Evolutionary conservation across 2,888 invertebrate genomes (phyloP), one percentile per base, ranked within the genome.

Genomic region (Lepidonotus clava): DNA sequence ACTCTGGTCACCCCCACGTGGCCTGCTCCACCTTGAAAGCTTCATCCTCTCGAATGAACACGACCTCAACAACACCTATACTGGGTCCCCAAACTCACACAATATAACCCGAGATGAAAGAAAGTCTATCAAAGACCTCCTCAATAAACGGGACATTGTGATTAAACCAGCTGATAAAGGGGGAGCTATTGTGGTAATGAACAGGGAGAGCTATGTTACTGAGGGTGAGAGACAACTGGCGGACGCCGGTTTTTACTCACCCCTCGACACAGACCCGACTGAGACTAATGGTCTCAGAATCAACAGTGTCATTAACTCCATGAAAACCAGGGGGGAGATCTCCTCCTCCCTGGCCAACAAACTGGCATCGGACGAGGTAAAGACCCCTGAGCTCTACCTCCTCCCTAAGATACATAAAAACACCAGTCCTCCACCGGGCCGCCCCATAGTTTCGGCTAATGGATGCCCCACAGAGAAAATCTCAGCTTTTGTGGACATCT

Each of bases 361-460:
- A 21, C 36, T 83, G 24, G 1, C 6, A 4, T 46, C 32, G 11
- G n/a, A 36, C n/a, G 46, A 46, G 6, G 46, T 51, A 18, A 83
- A 28, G n/a, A 51, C 51, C 1, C 24, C 83, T 6, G 4, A 51
- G 24, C 28, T 83, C 18, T 83, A 83, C 46, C 83, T 83, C 28
- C 40, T 83, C 36, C 83, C 83, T 18, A 83, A 83, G 51, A 83
- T 83, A 41, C 83, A 83, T 24, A 83, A 83, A 24, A 24, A 51
- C 18, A 11, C 24, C 24, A 28, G 4, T 28, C 83, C 83, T 8
- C 32, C 46, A 5, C 41, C 32, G 32, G 83, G 83, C 1, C 46
- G 83, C 1, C 83, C 83, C 24, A 83, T 83, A 24, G 46, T 83
- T 0, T 51, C 46, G 11, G 83, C 46, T 11, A 83, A 83, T 83